phyloP scores from a whole-genome alignment of 64 coral and sea anemone genomes.

The Porites lutea region DNA sequence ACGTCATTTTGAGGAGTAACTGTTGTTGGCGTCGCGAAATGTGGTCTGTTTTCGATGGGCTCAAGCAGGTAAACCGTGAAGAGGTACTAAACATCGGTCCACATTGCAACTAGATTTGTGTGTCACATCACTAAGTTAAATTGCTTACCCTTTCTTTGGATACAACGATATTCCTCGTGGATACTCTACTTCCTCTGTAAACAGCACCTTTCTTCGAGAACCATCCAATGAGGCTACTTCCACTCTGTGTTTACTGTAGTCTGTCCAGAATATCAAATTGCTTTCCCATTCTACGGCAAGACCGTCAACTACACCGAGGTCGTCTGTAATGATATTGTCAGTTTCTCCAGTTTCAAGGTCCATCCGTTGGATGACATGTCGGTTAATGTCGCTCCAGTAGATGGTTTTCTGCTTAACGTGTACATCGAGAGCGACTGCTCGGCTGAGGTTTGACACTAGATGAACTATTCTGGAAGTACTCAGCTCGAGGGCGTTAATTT shows the following conservation, averaged over 20 bases:
- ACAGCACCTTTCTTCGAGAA: slow-evolving; percentile 41
- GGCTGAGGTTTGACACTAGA: background rate
- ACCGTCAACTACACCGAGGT: slow-evolving; percentile 59
- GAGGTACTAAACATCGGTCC: no score
- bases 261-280: slow-evolving; percentile 75
- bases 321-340: slow-evolving; percentile 30
- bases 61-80: no score
- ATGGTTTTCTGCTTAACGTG: slow-evolving; percentile 53
- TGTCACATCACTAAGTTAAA: background rate
- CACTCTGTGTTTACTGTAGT: slow-evolving; percentile 44
- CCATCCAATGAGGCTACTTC: slow-evolving; percentile 73
- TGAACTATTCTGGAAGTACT: background rate
- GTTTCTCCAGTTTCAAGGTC: slow-evolving; percentile 42
- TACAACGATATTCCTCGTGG: slow-evolving; percentile 76
- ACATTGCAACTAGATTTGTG: no score
- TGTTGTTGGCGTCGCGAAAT: no score
- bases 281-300: slow-evolving; percentile 79
- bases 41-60: no score
- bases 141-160: slow-evolving; percentile 65
- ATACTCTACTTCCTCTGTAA: slow-evolving; percentile 5
- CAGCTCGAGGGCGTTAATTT: slow-evolving; percentile 20
- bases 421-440: slow-evolving; percentile 65
- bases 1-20: no score
- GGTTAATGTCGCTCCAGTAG: slow-evolving; percentile 73
- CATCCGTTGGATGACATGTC: slow-evolving; percentile 47